phyloP scores from a whole-genome alignment of 2,797 vertebrate species.

The Epinephelus malabaricus region DNA sequence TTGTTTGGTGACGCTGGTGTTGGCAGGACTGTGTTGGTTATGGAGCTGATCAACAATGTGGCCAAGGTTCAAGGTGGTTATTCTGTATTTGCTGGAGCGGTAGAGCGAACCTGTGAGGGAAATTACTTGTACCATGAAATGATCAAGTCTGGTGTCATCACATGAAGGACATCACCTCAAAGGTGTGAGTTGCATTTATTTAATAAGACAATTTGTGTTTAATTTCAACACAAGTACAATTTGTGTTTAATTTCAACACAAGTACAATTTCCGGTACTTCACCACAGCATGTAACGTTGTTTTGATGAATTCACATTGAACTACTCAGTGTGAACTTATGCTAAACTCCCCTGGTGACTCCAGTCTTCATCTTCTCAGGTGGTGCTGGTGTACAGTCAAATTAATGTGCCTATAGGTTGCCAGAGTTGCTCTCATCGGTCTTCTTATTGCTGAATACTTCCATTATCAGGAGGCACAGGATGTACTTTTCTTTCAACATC shows the following conservation, averaged over 20 bases:
- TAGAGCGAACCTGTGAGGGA: slow-evolving; percentile 92
- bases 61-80: slow-evolving; percentile 95
- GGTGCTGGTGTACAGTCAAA: slow-evolving; percentile 93
- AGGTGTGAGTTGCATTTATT: slow-evolving; percentile 78
- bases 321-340: too few relatives aligned
- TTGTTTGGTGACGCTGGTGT: slow-evolving; percentile 94
- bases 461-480: slow-evolving; percentile 95
- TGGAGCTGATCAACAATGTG: slow-evolving; percentile 96
- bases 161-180: slow-evolving; percentile 93
- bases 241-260: too few relatives aligned
- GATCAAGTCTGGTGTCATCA: slow-evolving; percentile 96
- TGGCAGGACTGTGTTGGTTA: slow-evolving; percentile 93
- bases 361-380: slow-evolving; percentile 79
- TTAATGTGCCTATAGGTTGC: slow-evolving; percentile 94
- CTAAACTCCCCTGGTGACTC: background rate
- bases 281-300: background rate
- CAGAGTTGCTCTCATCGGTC: slow-evolving; percentile 91
- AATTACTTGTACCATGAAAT: slow-evolving; percentile 96
- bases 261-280: too few relatives aligned
- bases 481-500: slow-evolving; percentile 94
- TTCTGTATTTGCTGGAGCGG: slow-evolving; percentile 93
- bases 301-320: background rate
- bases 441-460: slow-evolving; percentile 94
- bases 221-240: too few relatives aligned
- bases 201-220: background rate